Evolutionary conservation across 2,797 vertebrate species (phyloP).

Genomic region (Gallinago stenura): DNA sequence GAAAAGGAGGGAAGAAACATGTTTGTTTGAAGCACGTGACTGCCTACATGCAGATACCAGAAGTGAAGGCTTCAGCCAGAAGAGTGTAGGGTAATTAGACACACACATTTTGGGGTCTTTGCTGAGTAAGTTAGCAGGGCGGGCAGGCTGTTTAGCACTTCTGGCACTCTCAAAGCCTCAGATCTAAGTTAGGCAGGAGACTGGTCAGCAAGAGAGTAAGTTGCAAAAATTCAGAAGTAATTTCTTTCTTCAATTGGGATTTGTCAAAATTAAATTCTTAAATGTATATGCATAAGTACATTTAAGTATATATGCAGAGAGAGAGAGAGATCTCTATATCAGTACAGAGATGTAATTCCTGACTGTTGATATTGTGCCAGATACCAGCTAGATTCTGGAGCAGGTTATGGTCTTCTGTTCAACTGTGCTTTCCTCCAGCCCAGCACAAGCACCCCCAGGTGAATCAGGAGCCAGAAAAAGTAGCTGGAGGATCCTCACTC

Average conservation of each 20-base stretch:
- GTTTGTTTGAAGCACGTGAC: not conserved
- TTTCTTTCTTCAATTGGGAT: not conserved
- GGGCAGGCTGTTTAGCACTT: not conserved
- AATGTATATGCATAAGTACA: not conserved
- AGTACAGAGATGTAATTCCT: not conserved
- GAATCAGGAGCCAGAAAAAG: not conserved
- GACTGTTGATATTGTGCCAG: not conserved
- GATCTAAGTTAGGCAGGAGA: not conserved
- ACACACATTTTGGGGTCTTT: not conserved
- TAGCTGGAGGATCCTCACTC: not conserved
- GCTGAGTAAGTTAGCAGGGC: not conserved
- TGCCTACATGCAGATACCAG: not conserved
- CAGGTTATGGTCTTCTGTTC: not conserved
- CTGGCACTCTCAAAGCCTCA: not conserved
- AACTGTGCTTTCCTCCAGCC: not conserved
- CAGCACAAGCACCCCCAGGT: not conserved
- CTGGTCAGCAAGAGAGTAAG: not conserved
- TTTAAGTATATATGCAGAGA: not conserved
- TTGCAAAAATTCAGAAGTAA: not conserved
- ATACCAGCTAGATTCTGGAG: not conserved
- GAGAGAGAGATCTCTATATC: not conserved
- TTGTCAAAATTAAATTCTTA: not conserved
- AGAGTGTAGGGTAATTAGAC: not conserved
- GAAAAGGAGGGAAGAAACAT: conserved; percentile 8
- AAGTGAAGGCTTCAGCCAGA: not conserved